A percentile compares a stretch with the other conserved stretches of the same genome.
These are phyloP conservation scores for Allacma fusca DNA, from an alignment of 2,888 invertebrate species.

Conservation along the genomic window DNA sequence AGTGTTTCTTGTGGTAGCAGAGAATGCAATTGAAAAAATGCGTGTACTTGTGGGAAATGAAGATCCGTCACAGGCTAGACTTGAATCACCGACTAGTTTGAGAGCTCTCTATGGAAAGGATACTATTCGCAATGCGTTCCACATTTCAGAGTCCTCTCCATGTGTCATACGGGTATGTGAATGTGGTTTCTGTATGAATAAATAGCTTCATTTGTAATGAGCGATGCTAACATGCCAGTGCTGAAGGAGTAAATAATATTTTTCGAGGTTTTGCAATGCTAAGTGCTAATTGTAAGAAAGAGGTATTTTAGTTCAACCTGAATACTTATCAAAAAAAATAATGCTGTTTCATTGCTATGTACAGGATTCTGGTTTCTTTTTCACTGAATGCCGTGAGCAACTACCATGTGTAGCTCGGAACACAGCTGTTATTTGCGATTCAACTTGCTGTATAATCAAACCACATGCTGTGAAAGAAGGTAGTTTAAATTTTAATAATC, in stretches of 20 bases:
- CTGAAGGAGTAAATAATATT: no score
- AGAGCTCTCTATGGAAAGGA: slow-evolving; percentile 75
- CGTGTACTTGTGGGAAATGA: slow-evolving; percentile 69
- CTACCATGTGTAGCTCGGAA: slow-evolving; percentile 61
- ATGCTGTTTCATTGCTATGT: no score
- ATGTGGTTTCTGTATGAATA: not conserved
- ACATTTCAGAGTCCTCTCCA: slow-evolving; percentile 70
- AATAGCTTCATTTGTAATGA: not conserved
- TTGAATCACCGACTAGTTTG: slow-evolving; percentile 69
- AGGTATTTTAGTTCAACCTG: no score
- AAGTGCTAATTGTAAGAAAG: no score
- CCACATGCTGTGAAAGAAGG: slow-evolving; percentile 86
- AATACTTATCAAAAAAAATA: no score
- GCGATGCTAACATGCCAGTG: no score
- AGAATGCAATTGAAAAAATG: slow-evolving; percentile 72
- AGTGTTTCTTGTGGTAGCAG: slow-evolving; percentile 78
- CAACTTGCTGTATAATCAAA: slow-evolving; percentile 84
- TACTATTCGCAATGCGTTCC: slow-evolving; percentile 73
- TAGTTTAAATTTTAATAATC: slow-evolving; percentile 62
- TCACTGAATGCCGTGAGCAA: slow-evolving; percentile 63
- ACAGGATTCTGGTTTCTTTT: slow-evolving; percentile 66
- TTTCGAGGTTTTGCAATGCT: no score
- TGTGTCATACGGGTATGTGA: slow-evolving; percentile 36
- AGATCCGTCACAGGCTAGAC: slow-evolving; percentile 71
- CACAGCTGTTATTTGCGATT: slow-evolving; percentile 66